Evolutionary conservation across 2,113 vertebrate genomes (phyloP).

Genomic region (Poeciliopsis prolifica): DNA sequence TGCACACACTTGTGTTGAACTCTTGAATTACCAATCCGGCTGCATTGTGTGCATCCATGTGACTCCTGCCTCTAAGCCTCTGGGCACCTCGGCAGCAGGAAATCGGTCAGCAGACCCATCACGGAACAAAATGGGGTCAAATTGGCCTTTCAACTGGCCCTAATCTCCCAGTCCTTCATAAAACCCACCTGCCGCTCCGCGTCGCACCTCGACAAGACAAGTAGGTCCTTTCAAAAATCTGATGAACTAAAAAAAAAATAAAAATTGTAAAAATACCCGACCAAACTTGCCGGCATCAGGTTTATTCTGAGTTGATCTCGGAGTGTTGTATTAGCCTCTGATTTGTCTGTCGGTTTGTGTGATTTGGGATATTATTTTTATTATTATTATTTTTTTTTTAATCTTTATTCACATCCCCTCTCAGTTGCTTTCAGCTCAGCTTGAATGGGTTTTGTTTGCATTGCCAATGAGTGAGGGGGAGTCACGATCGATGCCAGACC

Average conservation of each 20-base stretch:
- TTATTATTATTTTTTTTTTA: background rate
- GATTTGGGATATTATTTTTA: slow-evolving; percentile 7
- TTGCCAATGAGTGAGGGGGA: slow-evolving; percentile 62
- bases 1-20: slow-evolving; percentile 31
- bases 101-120: slow-evolving; percentile 68
- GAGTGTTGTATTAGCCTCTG: slow-evolving; percentile 8
- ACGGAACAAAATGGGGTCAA: slow-evolving; percentile 77
- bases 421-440: slow-evolving; percentile 34
- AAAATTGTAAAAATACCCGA: slow-evolving; percentile 36
- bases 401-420: slow-evolving; percentile 29
- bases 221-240: slow-evolving; percentile 68
- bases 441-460: slow-evolving; percentile 79
- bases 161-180: slow-evolving; percentile 77
- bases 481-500: slow-evolving; percentile 75
- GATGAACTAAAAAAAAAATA: slow-evolving; percentile 43
- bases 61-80: slow-evolving; percentile 47
- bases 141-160: slow-evolving; percentile 73
- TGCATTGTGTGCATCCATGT: slow-evolving; percentile 14
- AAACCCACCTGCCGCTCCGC: slow-evolving; percentile 47
- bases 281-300: slow-evolving; percentile 17
- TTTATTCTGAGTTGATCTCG: background rate
- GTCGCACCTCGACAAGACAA: slow-evolving; percentile 52
- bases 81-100: slow-evolving; percentile 52
- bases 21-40: slow-evolving; percentile 35
- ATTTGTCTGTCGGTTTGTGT: slow-evolving; percentile 1